A percentile compares a stretch with the other conserved stretches of the same genome.
Conservation (phyloP, 2,797 vertebrate species). For the Gadopsis bispinosus region DNA sequence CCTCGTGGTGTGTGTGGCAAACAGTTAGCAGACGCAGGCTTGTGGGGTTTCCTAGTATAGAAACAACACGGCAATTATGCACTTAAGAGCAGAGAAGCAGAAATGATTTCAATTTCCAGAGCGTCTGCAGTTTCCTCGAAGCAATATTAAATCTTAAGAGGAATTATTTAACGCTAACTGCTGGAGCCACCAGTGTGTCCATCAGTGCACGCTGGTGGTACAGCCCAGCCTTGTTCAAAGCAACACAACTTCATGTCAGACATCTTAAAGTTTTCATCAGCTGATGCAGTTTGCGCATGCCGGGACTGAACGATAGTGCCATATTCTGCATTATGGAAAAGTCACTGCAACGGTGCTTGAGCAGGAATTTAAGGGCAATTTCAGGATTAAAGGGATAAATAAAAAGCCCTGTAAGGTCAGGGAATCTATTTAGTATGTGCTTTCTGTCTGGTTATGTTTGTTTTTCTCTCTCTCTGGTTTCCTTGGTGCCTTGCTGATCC, state of each 20-base stretch:
- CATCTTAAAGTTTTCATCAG: neutral
- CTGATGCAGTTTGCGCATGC: neutral
- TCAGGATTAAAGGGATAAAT: too few species aligned
- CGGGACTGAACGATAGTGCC: neutral
- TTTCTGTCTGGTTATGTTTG: neutral
- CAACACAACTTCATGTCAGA: neutral
- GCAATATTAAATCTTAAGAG: neutral
- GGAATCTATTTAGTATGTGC: neutral
- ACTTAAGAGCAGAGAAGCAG: constrained; percentile 21
- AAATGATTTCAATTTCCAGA: constrained; percentile 18
- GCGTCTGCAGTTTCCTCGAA: constrained; percentile 16
- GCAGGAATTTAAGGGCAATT: too few species aligned
- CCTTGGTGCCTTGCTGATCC: too few species aligned
- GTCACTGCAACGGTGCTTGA: too few species aligned
- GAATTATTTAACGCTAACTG: neutral
- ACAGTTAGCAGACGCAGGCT: constrained; percentile 32
- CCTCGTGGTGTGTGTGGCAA: constrained; percentile 29
- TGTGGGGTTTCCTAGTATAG: constrained; percentile 50
- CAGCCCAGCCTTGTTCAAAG: neutral
- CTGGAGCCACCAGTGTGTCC: neutral
- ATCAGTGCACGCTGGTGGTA: neutral
- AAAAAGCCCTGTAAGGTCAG: too few species aligned
- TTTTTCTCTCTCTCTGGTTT: neutral
- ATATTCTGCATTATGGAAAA: neutral
- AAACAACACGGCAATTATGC: constrained; percentile 45